A percentile compares a stretch with the other conserved stretches of the same genome.
Conservation (phyloP, 2,797 vertebrate genomes). For the Todus mexicanus region DNA sequence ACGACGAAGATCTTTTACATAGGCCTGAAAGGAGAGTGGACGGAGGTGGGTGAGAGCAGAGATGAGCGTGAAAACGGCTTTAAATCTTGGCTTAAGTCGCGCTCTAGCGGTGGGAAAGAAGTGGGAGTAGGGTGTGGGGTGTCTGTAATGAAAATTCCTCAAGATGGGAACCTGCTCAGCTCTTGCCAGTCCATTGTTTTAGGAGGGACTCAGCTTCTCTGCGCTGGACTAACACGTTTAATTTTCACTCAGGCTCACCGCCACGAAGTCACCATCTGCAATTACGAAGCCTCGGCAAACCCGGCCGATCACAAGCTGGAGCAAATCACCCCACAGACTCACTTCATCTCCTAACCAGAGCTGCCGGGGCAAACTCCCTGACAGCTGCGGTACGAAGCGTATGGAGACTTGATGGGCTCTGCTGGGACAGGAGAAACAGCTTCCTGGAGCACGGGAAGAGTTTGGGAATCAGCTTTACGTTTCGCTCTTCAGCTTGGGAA, state of each 20-base stretch:
- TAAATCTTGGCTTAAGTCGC: too few relatives aligned
- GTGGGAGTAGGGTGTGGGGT: neutral
- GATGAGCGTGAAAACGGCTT: too few relatives aligned
- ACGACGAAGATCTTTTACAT: slow-evolving; percentile 92
- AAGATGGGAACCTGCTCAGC: neutral
- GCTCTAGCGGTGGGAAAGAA: neutral
- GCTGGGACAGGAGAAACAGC: neutral
- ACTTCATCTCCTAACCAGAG: slow-evolving; percentile 88
- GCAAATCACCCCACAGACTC: slow-evolving; percentile 87
- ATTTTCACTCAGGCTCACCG: slow-evolving; percentile 81
- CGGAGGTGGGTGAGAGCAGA: slow-evolving; percentile 78
- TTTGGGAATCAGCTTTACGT: neutral
- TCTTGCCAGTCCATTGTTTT: neutral
- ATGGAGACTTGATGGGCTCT: neutral
- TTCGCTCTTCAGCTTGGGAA: neutral
- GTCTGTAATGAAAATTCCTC: accelerated
- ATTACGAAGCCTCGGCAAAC: slow-evolving; percentile 92
- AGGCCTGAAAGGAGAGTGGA: slow-evolving; percentile 91
- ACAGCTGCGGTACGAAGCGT: neutral
- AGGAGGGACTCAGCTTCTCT: neutral
- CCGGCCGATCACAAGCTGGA: slow-evolving; percentile 92
- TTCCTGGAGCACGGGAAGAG: neutral
- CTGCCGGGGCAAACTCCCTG: neutral
- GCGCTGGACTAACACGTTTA: neutral
- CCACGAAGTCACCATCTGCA: slow-evolving; percentile 96